Evolutionary conservation across 2,113 vertebrate species (phyloP), one percentile per base, ranked within the genome.

Genomic region (Seriola dumerili): DNA sequence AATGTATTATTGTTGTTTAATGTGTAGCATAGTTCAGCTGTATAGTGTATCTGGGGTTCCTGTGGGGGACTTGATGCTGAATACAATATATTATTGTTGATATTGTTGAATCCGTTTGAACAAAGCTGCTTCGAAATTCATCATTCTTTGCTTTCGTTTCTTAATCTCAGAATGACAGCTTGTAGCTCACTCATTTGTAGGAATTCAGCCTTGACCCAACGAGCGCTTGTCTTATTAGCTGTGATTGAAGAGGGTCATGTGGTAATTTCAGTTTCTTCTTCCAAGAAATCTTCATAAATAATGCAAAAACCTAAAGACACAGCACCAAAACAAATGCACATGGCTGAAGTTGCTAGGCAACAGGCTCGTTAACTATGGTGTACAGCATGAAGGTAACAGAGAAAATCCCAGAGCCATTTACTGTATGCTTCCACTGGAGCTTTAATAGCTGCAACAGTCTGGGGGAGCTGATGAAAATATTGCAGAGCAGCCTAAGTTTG

Each of bases 261-360:
- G 8, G 65, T 72, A 14, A 76, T 69, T 76, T 62, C 8, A 66
- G 12, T 55, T 76, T 76, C 46, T 44, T 58, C 55, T n/a, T 5
- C 32, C 63, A 29, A 58, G n/a, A 40, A 17, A 14, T 4, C 14
- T 3, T 52, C 40, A 80, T 85, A 80, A 85, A 83, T 78, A 73
- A 73, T 77, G 58, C 55, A 89, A 73, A 72, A 62, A 72, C 69
- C 25, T n/a, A 66, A 69, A 81, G 61, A 84, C 59, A 46, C 44
- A 72, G 73, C 54, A 72, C 50, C 77, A 76, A 76, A 86, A 82
- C 63, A 74, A 89, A 89, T 72, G 52, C 82, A 76, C 82, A 71
- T 66, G 67, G 72, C n/a, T 0, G 58, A 6, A n/a, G 85, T 83
- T 80, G 79, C 85, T 42, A 70, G 63, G 76, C 40, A 10, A 85